phyloP scores from a whole-genome alignment of 1,140 invertebrate species.

The Penaeus japonicus region DNA sequence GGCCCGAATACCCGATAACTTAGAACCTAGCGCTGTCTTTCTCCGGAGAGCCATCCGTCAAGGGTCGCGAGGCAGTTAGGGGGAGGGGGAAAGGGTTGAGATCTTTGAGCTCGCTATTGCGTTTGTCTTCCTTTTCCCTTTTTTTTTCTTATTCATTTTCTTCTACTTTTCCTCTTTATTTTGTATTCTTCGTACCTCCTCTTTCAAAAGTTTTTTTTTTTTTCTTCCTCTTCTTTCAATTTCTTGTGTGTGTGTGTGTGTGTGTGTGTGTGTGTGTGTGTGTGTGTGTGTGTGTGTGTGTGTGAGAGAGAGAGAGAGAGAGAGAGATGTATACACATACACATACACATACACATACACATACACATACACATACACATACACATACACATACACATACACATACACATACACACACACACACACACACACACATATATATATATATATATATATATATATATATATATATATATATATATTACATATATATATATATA shows the following conservation, averaged over 20 bases:
- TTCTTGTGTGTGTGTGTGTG: too few species aligned
- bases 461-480: neutral
- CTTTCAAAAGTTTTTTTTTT: too few species aligned
- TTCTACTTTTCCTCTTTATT: too few species aligned
- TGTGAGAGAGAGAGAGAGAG: neutral
- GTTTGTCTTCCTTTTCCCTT: too few species aligned
- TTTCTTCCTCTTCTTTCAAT: too few species aligned
- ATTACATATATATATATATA: neutral
- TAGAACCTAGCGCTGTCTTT: too few species aligned
- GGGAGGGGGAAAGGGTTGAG: neutral
- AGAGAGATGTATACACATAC: neutral
- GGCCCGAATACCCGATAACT: too few species aligned
- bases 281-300: neutral
- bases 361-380: neutral
- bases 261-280: neutral
- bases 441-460: slow-evolving; percentile 8
- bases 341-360: neutral
- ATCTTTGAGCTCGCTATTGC: too few species aligned
- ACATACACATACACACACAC: neutral
- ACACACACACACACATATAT: neutral
- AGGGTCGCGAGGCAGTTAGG: too few species aligned
- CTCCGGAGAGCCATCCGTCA: too few species aligned
- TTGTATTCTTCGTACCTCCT: too few species aligned
- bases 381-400: neutral
- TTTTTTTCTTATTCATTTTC: too few species aligned